Conservation (phyloP, 2,888 invertebrate species). For the Elysia crispata region DNA sequence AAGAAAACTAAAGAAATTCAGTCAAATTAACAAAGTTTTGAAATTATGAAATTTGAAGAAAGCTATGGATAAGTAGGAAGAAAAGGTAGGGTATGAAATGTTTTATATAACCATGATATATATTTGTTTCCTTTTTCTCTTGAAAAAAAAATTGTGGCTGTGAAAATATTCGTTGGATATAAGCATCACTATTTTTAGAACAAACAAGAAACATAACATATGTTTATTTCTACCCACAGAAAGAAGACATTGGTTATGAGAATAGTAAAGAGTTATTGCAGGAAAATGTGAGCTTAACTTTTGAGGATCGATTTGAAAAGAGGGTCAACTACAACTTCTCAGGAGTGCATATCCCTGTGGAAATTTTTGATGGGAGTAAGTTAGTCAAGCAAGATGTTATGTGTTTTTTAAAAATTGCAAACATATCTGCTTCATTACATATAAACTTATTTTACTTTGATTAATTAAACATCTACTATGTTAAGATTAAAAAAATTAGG, state of each 20-base stretch:
- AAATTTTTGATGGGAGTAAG: constrained; percentile 79
- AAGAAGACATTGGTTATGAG: constrained; percentile 38
- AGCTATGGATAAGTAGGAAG: too few relatives aligned
- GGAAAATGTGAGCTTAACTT: constrained; percentile 58
- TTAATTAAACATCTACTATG: too few relatives aligned
- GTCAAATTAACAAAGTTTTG: background rate
- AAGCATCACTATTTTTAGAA: background rate
- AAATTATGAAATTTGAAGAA: background rate
- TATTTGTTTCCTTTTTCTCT: constrained; percentile 13
- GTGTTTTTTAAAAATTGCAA: background rate
- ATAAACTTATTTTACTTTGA: too few relatives aligned
- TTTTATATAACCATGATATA: background rate
- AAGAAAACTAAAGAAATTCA: background rate
- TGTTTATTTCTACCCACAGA: constrained; percentile 34
- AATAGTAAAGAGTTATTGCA: constrained; percentile 31
- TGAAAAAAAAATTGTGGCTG: too few relatives aligned
- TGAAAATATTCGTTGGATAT: background rate
- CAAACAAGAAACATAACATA: background rate
- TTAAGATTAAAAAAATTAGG: too few relatives aligned
- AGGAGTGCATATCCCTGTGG: constrained; percentile 79
- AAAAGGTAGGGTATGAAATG: too few relatives aligned
- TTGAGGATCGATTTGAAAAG: constrained; percentile 69
- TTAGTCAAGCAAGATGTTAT: constrained; percentile 28
- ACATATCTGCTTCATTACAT: too few relatives aligned
- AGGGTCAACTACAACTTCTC: constrained; percentile 73